Base-by-base conservation (phyloP, 2,888 invertebrate genomes). In the Corythucha ciliata region DNA sequence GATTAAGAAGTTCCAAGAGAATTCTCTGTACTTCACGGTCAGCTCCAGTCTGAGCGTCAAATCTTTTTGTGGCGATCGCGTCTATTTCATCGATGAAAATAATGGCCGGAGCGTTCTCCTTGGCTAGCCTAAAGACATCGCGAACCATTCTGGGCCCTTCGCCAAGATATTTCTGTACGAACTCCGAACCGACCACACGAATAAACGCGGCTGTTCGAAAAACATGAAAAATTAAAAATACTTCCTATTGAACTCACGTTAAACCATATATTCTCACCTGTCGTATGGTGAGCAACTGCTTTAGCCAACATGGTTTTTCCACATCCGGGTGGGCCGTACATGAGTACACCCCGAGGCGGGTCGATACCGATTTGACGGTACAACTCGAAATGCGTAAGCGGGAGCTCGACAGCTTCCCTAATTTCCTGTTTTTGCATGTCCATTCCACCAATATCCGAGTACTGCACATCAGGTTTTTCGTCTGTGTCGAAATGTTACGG, bases 31-130 rank as follows among this genome's bases (percentile, higher is more conserved):
- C 97, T 71, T 98, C 96, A 63, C 96, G 78, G 75, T 97, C 96
- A 46, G 94, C 96, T 63, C 96, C 96, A 56, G 96, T 97, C 70
- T 97, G 96, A 2, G 96, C 96, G 72, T 97, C 96, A 70, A 97
- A 93, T 65, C 57, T 45, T 71, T 98, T 99, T 4, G 98, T 99
- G 10, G 97, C 98, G 62, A 99, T 98, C 29, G 98, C 98, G 71
- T 99, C 98, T 64, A 98, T 98, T 74, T 98, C 98, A 72, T 98
- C 98, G 65, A 99, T 98, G 69, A 98, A 99, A 62, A 99, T 98
- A 62, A 98, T 99, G 2, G 97, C 96, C 1, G 98, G 98, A 1
- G 96, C 88, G 72, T 99, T 98, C 71, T 99, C 98, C 69, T 97
- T 94, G 16, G 98, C 98, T 57, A 99, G 76, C 63, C 98, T 82